Evolutionary conservation across 2,113 vertebrate genomes (phyloP).

Genomic region (Stegastes partitus): DNA sequence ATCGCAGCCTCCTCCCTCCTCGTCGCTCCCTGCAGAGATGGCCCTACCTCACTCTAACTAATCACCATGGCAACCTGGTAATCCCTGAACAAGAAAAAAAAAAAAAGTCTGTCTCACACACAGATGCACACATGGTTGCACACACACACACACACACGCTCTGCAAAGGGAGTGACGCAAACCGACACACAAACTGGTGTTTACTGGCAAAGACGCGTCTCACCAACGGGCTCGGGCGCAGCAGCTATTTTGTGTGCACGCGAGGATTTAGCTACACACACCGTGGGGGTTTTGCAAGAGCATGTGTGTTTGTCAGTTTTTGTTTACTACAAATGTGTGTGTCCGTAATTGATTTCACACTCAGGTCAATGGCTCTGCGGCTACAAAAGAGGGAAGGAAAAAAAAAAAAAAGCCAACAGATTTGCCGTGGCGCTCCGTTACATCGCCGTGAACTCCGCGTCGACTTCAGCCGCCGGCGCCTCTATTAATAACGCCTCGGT

Average conservation of each 20-base stretch:
- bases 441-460: conserved; percentile 1
- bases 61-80: conserved; percentile 86
- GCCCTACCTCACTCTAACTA: conserved; percentile 79
- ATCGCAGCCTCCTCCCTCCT: conserved; percentile 60
- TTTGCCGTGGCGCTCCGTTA: conserved; percentile 41
- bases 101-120: conserved; percentile 39
- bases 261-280: conserved; percentile 37
- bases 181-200: conserved; percentile 47
- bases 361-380: conserved; percentile 77
- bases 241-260: conserved; percentile 19
- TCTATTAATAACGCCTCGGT: conserved; percentile 40
- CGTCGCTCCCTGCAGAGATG: conserved; percentile 71
- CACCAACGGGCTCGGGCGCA: conserved; percentile 23
- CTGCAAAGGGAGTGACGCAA: background rate
- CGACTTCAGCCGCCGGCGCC: conserved; percentile 7
- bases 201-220: conserved; percentile 67
- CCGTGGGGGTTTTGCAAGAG: background rate
- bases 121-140: conserved; percentile 21
- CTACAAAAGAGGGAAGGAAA: conserved; percentile 39
- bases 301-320: conserved; percentile 26
- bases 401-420: conserved; percentile 29
- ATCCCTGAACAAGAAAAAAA: conserved; percentile 82
- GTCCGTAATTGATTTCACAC: conserved; percentile 80
- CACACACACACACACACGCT: conserved; percentile 31
- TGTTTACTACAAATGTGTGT: conserved; percentile 39